Base-by-base conservation (phyloP, 2,888 invertebrate species). In the Keiferia lycopersicella region DNA sequence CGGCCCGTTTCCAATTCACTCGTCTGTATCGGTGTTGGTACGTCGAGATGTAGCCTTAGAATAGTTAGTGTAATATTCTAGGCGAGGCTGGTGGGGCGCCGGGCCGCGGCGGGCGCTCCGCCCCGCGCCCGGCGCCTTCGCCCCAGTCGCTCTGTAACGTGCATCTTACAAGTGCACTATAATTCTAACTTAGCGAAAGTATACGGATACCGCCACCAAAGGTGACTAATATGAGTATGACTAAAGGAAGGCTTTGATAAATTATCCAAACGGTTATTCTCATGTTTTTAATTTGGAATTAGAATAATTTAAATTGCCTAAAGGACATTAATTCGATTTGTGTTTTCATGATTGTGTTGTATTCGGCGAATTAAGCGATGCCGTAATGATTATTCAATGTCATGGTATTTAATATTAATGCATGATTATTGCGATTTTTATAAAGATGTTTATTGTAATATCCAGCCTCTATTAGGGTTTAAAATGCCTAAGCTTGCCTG, bases 401-500 rank as follows among this genome's bases (percentile, higher is more conserved):
- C 87, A 86, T 84, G 85, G 84, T 77, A 76, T 73, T 75, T 58
- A 68, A 70, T 72, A 65, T 62, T 70, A 68, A 71, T 71, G 69
- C 39, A 38, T 39, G 38, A 20, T 39, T 20, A 39, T 72, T 69
- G 65, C 62, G 53, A 53, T 48, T 45, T 45, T 45, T 45, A 45
- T 45, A 45, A 45, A 45, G 16, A 58, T 58, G 67, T 72, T 69
- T 57, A 63, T 69, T 66, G 65, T 70, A 38, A 51, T 67, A 61
- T 74, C 67, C 61, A 56, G 22, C 64, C 66, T 71, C 68, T 61
- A 68, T 69, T 73, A 71, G 66, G 68, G 67, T 74, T 75, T 78
- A 69, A 74, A 81, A 83, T 86, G 88, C 88, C 88, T 88, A 83
- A 80, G 83, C 87, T 91, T 91, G 90, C 89, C 90, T 87, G 81